These are phyloP conservation scores for Myodes glareolus DNA, from an alignment of 2,113 vertebrate genomes.

Conservation along the genomic window DNA sequence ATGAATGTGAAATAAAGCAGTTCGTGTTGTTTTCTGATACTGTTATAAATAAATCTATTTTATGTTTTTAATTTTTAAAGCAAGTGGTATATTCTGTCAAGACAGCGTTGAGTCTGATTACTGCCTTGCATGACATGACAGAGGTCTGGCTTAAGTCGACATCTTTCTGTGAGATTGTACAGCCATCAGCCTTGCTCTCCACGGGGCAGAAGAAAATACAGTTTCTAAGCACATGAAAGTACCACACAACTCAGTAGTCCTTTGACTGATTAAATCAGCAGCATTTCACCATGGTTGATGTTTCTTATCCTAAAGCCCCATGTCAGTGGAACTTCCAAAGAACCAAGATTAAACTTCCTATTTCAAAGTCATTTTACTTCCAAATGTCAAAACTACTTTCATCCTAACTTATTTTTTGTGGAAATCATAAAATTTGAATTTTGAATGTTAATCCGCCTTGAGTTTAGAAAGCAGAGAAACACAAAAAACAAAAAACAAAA, in stretches of 20 bases:
- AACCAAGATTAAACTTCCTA: neutral
- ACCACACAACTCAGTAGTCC: neutral
- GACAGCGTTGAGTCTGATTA: neutral
- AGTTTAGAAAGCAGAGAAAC: neutral
- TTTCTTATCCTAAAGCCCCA: neutral
- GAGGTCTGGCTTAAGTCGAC: neutral
- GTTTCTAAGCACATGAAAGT: neutral
- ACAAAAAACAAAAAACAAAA: neutral
- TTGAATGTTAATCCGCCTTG: neutral
- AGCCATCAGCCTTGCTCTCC: neutral
- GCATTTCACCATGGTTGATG: neutral
- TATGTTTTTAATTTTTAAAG: neutral
- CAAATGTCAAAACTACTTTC: neutral
- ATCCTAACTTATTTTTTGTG: slow-evolving; percentile 33
- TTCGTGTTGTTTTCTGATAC: neutral
- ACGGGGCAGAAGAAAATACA: neutral
- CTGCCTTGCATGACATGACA: neutral
- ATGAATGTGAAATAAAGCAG: neutral
- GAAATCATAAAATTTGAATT: neutral
- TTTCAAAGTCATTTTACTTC: slow-evolving; percentile 50
- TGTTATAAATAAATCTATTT: neutral
- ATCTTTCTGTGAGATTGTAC: neutral
- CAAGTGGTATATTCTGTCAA: neutral
- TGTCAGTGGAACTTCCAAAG: neutral
- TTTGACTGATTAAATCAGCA: slow-evolving; percentile 24